Evolutionary conservation across 1,140 invertebrate genomes (phyloP).

Genomic region (Drosophila gunungcola): DNA sequence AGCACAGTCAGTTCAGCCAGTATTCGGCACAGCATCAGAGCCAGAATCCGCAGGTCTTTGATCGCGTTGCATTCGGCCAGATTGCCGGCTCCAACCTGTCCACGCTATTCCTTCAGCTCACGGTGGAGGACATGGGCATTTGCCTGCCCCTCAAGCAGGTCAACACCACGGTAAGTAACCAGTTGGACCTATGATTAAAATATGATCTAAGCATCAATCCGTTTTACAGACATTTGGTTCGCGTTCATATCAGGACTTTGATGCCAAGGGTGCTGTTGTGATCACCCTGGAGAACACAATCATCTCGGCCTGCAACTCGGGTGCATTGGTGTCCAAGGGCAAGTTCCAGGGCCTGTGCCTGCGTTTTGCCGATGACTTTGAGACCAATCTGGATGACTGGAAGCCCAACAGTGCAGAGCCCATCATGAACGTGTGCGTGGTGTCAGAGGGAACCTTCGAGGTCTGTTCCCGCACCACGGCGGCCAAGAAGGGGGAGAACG

Average conservation of each 20-base stretch:
- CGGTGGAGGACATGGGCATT: constrained; percentile 98
- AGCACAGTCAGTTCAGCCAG: constrained; percentile 84
- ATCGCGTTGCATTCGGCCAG: constrained; percentile 92
- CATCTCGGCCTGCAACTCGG: constrained; percentile 95
- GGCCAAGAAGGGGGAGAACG: constrained; percentile 93
- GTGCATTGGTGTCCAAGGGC: constrained; percentile 91
- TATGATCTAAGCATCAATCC: neutral
- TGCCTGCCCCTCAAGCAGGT: constrained; percentile 95
- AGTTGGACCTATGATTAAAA: neutral
- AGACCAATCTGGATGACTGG: constrained; percentile 98
- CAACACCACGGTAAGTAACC: constrained; percentile 84
- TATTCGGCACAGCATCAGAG: constrained; percentile 31
- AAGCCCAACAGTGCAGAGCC: constrained; percentile 94
- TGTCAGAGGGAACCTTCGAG: constrained; percentile 99
- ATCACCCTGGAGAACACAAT: constrained; percentile 97
- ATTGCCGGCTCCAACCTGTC: constrained; percentile 91
- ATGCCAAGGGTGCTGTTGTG: constrained; percentile 95
- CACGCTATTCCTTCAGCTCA: constrained; percentile 96
- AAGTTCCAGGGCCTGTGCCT: constrained; percentile 95
- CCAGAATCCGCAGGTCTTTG: constrained; percentile 86
- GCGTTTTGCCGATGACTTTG: constrained; percentile 98
- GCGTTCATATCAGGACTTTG: constrained; percentile 89
- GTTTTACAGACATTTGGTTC: constrained; percentile 86
- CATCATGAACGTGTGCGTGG: constrained; percentile 97
- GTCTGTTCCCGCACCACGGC: constrained; percentile 96